Evolutionary conservation across 1,140 invertebrate genomes (phyloP), one percentile per base, ranked within the genome.

Genomic region (Calosoma granatense): DNA sequence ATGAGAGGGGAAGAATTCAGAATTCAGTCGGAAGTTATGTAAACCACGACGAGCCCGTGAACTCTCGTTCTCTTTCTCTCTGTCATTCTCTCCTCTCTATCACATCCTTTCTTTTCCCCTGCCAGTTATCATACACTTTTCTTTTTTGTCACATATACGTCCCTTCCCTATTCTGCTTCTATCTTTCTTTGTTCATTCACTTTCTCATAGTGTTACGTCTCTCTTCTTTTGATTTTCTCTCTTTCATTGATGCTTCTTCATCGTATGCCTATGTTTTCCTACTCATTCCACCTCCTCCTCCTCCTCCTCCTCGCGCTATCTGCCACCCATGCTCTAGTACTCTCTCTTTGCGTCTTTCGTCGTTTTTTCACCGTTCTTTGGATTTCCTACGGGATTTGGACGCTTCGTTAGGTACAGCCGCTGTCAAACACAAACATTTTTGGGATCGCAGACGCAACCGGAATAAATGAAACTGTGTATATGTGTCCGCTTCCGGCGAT

Each of bases 341-440:
- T 30, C 14, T 30, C 14, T 30, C 26, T n/a, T n/a, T n/a, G n/a
- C n/a, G n/a, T n/a, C n/a, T n/a, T n/a, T 30, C 26, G 26, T 30
- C 26, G 6, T 30, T 30, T 30, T 30, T 30, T 30, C 26, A 30
- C 26, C 26, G 26, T 14, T 14, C 6, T 17, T 36, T 47, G 41
- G 17, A 47, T 47, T 47, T 47, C 41, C 41, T 17, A 17, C 17
- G 17, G 41, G 41, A 47, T 47, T 47, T 47, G 41, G 17, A 47
- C 41, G 41, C 41, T 47, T 47, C 41, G 41, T 47, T 47, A 47
- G 41, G 41, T 47, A 47, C 41, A 17, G 41, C 41, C 41, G 41
- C 41, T 47, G 41, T 47, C 41, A 47, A 47, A 47, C 41, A 47
- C 41, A 47, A 47, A 47, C 41, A 47, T 47, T 47, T 47, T 47